Percentiles rank a stretch among this genome's conserved stretches.
Evolutionary conservation across 2,113 vertebrate genomes (phyloP).

Genomic region (Epinephelus cyanopodus): DNA sequence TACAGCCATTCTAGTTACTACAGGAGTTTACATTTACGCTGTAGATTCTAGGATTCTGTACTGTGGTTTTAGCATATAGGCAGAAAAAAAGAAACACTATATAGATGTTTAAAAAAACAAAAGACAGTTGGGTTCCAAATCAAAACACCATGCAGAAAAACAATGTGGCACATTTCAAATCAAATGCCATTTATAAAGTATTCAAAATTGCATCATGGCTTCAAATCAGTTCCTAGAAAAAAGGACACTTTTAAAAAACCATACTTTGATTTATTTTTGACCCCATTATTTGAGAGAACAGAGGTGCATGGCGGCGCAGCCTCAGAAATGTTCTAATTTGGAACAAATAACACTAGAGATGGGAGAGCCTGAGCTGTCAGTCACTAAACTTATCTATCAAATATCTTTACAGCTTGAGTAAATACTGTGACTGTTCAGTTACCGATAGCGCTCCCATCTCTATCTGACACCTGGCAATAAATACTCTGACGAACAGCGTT

Average conservation of each 20-base stretch:
- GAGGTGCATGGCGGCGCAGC: constrained; percentile 43
- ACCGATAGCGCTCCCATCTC: constrained; percentile 54
- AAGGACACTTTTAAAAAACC: constrained; percentile 77
- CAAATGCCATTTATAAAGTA: constrained; percentile 70
- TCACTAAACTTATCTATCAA: constrained; percentile 21
- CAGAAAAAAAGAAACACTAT: constrained; percentile 61
- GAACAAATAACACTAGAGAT: constrained; percentile 69
- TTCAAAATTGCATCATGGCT: constrained; percentile 77
- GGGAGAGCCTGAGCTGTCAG: constrained; percentile 54
- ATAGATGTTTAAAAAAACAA: constrained; percentile 43
- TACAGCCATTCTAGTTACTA: constrained; percentile 79
- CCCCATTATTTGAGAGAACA: constrained; percentile 53
- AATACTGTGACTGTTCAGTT: constrained; percentile 21
- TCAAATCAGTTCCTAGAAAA: constrained; percentile 81
- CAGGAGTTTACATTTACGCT: constrained; percentile 69
- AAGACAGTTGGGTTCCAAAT: constrained; percentile 69
- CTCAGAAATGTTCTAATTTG: constrained; percentile 76
- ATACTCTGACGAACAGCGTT: constrained; percentile 66
- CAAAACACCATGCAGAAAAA: constrained; percentile 74
- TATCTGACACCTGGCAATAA: constrained; percentile 70
- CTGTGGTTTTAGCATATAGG: constrained; percentile 64
- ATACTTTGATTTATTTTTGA: constrained; percentile 57
- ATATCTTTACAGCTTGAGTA: background rate
- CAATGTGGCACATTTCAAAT: constrained; percentile 73
- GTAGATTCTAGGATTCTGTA: constrained; percentile 68